phyloP scores from a whole-genome alignment of 1,140 invertebrate genomes.

The Drosophila obscura region DNA sequence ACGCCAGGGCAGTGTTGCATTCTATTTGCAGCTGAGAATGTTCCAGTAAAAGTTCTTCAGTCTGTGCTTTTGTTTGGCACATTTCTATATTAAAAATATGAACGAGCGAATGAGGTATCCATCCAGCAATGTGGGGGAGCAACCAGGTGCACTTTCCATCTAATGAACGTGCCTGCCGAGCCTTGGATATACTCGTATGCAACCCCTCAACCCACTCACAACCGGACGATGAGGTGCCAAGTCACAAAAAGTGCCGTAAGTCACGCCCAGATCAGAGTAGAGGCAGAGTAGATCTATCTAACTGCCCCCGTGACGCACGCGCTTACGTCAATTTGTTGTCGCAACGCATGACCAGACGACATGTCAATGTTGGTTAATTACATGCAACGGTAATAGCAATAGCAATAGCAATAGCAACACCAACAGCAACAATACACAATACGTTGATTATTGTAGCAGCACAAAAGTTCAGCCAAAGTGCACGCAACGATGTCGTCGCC shows the following conservation, averaged over 20 bases:
- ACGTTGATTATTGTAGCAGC: conserved; percentile 6
- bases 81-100: neutral
- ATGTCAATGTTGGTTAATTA: conserved; percentile 79
- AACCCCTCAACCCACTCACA: neutral
- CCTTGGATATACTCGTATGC: conserved; percentile 41
- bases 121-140: conserved; percentile 22
- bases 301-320: conserved; percentile 57
- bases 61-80: neutral
- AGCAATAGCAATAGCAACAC: conserved; percentile 6
- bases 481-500: conserved; percentile 62
- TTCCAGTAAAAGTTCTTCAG: too few relatives aligned
- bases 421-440: conserved; percentile 28
- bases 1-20: too few relatives aligned
- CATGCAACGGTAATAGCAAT: conserved; percentile 49
- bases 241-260: conserved; percentile 35
- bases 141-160: conserved; percentile 57
- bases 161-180: conserved; percentile 52
- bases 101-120: conserved; percentile 11
- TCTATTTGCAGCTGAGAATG: too few relatives aligned
- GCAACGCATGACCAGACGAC: conserved; percentile 72
- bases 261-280: conserved; percentile 41
- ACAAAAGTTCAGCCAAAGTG: conserved; percentile 70
- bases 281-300: conserved; percentile 27
- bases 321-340: conserved; percentile 76
- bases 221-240: conserved; percentile 12